Percentiles rank a stretch among this genome's conserved stretches.
phyloP scores from a whole-genome alignment of 92 coral and sea anemone genomes.

The Zoanthus sansibaricus region DNA sequence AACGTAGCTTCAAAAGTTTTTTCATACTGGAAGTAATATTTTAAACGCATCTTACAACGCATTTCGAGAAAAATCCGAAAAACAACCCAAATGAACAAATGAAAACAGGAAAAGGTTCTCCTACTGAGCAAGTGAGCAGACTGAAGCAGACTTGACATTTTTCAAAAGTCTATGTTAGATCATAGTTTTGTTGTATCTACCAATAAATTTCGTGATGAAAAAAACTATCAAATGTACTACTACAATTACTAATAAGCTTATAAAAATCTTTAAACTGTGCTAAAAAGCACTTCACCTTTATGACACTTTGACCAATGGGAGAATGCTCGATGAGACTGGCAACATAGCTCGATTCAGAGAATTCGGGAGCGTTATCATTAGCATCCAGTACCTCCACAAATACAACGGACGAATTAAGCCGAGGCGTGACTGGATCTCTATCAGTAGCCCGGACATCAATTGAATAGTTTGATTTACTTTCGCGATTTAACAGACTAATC shows the following conservation, averaged over 20 bases:
- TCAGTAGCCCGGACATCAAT: slow-evolving; percentile 85
- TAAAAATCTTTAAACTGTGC: background rate
- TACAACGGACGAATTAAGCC: slow-evolving; percentile 81
- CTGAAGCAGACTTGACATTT: no score
- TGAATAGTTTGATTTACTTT: slow-evolving; percentile 71
- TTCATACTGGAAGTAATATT: no score
- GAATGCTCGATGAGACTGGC: slow-evolving; percentile 78
- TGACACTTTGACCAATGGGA: slow-evolving; percentile 58
- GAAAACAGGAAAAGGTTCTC: no score
- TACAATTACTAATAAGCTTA: background rate
- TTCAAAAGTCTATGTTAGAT: no score
- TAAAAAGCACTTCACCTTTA: slow-evolving; percentile 62
- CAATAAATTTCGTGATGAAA: no score
- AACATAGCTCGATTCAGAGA: slow-evolving; percentile 69
- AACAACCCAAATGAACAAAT: no score
- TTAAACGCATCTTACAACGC: no score
- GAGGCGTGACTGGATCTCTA: slow-evolving; percentile 76
- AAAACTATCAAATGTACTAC: background rate
- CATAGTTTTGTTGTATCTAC: no score
- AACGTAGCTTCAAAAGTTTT: no score
- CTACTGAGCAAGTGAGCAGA: no score
- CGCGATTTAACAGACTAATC: slow-evolving; percentile 83
- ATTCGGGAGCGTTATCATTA: slow-evolving; percentile 89
- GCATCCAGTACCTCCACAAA: slow-evolving; percentile 81
- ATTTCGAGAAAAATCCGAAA: no score